Evolutionary conservation across 2,113 vertebrate genomes (phyloP).

Genomic region (Rhipidura dahli): DNA sequence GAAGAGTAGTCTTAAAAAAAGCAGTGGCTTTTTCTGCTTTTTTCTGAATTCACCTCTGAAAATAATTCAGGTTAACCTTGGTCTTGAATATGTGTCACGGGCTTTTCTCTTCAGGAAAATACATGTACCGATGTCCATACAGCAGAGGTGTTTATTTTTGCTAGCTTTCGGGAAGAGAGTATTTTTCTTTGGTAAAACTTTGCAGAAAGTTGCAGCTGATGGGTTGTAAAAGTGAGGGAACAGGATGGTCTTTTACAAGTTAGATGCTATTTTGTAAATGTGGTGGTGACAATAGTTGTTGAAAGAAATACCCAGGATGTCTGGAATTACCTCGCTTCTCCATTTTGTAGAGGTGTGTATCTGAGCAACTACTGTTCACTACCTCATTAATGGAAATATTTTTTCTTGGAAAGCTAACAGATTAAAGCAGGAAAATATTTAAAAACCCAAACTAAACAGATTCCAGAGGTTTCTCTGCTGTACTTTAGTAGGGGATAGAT

Average conservation of each 20-base stretch:
- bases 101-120: neutral
- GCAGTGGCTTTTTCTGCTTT: neutral
- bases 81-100: neutral
- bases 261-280: neutral
- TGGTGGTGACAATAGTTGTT: neutral
- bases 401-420: neutral
- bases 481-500: neutral
- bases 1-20: too few species aligned
- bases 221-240: neutral
- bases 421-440: neutral
- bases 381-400: accelerated
- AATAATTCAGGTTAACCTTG: neutral
- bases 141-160: neutral
- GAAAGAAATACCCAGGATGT: neutral
- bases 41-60: neutral
- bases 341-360: neutral
- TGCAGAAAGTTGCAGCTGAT: neutral
- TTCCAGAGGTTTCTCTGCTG: neutral
- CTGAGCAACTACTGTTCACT: neutral
- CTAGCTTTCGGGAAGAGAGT: neutral
- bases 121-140: accelerated
- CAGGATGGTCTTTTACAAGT: neutral
- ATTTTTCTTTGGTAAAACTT: neutral
- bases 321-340: neutral
- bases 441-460: neutral